Conservation (phyloP, 2,797 vertebrate genomes). For the Bradypodion ventrale region DNA sequence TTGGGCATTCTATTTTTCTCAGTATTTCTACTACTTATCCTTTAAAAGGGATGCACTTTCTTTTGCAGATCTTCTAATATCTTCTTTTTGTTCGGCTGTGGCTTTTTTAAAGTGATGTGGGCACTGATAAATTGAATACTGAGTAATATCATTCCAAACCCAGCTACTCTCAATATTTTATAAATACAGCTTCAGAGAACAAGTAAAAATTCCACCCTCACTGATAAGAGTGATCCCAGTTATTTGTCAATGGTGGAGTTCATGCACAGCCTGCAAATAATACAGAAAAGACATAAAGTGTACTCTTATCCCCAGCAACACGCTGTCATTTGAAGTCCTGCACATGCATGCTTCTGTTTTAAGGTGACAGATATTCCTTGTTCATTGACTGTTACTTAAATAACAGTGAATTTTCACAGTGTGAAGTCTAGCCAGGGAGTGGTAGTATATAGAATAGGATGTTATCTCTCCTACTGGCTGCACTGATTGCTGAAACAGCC, state of each 20-base stretch:
- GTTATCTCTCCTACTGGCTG: constrained; percentile 22
- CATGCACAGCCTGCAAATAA: constrained; percentile 21
- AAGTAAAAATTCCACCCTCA: constrained; percentile 14
- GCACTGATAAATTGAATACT: not conserved
- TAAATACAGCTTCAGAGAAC: not conserved
- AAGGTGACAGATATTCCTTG: constrained; percentile 37
- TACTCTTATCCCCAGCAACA: constrained; percentile 54
- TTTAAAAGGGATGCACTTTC: accelerated
- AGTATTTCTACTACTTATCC: not conserved
- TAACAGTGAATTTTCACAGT: constrained; percentile 54
- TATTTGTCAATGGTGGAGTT: constrained; percentile 40
- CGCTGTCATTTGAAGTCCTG: constrained; percentile 30
- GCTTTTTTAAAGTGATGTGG: constrained; percentile 7
- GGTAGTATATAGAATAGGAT: constrained; percentile 43
- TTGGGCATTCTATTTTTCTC: not conserved
- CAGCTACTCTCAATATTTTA: not conserved
- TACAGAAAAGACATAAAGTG: constrained; percentile 19
- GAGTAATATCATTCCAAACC: no score
- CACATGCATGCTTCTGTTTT: constrained; percentile 44
- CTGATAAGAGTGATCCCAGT: not conserved
- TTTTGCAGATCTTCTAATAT: not conserved
- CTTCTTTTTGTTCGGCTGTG: not conserved
- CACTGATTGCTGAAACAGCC: not conserved
- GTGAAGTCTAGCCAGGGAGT: constrained; percentile 58
- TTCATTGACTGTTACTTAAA: constrained; percentile 62